Conservation (phyloP, 2,888 invertebrate genomes). For the Morinoia aosen region DNA sequence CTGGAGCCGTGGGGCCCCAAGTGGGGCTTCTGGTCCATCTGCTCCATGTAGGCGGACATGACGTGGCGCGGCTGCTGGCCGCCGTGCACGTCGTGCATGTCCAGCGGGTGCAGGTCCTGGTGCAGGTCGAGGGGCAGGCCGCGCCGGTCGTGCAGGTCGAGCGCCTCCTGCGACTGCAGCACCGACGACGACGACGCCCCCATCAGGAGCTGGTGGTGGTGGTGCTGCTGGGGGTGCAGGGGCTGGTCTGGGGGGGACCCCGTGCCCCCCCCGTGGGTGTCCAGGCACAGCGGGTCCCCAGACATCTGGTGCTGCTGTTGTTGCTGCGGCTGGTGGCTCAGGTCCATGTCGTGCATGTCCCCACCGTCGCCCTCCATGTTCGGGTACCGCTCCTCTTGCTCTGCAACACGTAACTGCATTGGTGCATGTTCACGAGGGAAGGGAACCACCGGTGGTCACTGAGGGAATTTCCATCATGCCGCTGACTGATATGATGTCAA, state of each 20-base stretch:
- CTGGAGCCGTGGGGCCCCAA: neutral
- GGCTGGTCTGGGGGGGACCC: conserved; percentile 8
- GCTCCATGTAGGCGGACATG: conserved; percentile 36
- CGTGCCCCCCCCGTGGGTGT: neutral
- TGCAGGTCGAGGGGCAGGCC: conserved; percentile 2
- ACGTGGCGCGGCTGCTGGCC: neutral
- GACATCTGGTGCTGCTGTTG: neutral
- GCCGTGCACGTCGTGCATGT: conserved; percentile 32
- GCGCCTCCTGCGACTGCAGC: neutral
- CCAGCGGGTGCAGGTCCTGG: conserved; percentile 1
- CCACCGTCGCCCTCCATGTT: neutral
- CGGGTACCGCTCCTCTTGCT: conserved; percentile 46
- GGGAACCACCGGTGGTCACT: no score
- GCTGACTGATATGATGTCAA: no score
- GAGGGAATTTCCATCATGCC: no score
- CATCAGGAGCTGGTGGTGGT: neutral
- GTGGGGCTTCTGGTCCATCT: conserved; percentile 35
- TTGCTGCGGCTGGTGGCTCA: neutral
- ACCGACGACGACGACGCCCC: neutral
- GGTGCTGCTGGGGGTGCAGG: conserved; percentile 41
- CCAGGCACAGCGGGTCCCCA: neutral
- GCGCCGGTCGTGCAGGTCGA: neutral
- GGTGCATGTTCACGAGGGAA: no score
- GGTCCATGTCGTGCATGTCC: conserved; percentile 28
- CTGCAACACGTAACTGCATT: neutral